Evolutionary conservation across 2,888 invertebrate species (phyloP), one percentile per base, ranked within the genome.

Genomic region (Leptinotarsa tumamoca): DNA sequence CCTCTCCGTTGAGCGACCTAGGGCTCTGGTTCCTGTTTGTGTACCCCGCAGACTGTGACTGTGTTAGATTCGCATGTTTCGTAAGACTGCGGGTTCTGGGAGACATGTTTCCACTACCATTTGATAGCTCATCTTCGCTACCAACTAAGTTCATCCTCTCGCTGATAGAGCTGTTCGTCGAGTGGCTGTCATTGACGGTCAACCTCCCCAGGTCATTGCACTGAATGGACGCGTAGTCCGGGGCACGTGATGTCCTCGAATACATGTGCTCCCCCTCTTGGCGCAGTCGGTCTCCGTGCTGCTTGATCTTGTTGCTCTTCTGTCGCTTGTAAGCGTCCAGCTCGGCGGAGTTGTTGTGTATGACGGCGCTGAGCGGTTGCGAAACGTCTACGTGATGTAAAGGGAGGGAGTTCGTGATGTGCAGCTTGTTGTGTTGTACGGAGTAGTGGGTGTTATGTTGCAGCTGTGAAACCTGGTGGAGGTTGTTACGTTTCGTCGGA

Each of bases 1-100:
- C 91, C 79, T 92, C 92, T 2, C 90, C 89, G n/a, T 90, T 90
- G 71, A 90, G 89, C 13, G 91, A 90, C 66, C 92, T 86, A 0
- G 92, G 92, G 81, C 92, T 92, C 77, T 92, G 92, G 84, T 92
- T 92, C 58, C 92, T 87, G 51, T 72, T 76, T 89, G 90, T 18
- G 88, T 88, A 75, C n/a, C 49, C 56, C 21, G 68, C 27, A 4
- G 74, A 70, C 51, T 76, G 73, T 15, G 73, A 72, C 49, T 76
- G 77, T 3, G 79, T 56, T 3, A 69, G 61, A 17, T 33, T 63
- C 33, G 90, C 86, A 79, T 89, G 89, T 81, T 90, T 90, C 21
- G 86, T 87, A 7, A 89, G 86, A 67, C 90, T 87, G 56, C 90
- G 87, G 18, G 89, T 83, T 71, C 90, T 87, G 3, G 91, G 91